A percentile compares a stretch with the other conserved stretches of the same genome.
phyloP scores from a whole-genome alignment of 2,888 invertebrate genomes.

The Ochlodes sylvanus region DNA sequence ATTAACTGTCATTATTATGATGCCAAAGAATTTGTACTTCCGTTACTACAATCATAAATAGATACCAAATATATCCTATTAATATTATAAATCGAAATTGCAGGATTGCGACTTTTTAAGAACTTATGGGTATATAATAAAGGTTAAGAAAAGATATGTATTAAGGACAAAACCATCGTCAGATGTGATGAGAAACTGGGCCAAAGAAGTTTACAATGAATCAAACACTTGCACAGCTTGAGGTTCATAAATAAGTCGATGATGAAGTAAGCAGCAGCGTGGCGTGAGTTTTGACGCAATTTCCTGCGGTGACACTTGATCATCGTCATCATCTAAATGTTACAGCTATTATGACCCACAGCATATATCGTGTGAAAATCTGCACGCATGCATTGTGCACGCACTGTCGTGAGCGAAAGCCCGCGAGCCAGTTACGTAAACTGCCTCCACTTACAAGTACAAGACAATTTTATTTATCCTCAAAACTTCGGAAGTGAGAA shows the following conservation, averaged over 20 bases:
- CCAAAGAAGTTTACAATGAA: too few relatives aligned
- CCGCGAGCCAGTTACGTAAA: constrained; percentile 61
- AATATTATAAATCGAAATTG: too few relatives aligned
- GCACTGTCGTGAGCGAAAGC: constrained; percentile 75
- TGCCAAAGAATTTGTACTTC: neutral
- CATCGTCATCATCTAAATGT: constrained; percentile 35
- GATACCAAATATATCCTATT: too few relatives aligned
- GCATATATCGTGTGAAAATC: constrained; percentile 65
- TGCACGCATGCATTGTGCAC: constrained; percentile 63
- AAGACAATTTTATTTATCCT: constrained; percentile 6
- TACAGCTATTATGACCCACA: constrained; percentile 28
- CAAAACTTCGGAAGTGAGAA: constrained; percentile 5
- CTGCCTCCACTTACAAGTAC: constrained; percentile 19
- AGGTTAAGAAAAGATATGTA: too few relatives aligned
- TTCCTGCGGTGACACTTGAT: constrained; percentile 30
- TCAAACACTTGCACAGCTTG: too few relatives aligned
- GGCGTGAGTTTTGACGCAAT: constrained; percentile 26
- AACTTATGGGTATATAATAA: too few relatives aligned
- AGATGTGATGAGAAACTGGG: too few relatives aligned
- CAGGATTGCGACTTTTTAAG: too few relatives aligned
- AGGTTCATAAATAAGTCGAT: neutral
- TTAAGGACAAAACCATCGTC: too few relatives aligned
- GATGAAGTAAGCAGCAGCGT: constrained; percentile 10
- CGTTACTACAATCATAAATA: neutral
- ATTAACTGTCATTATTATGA: constrained; percentile 9